Conservation (phyloP, 2,113 vertebrate genomes). For the Callorhinus ursinus region DNA sequence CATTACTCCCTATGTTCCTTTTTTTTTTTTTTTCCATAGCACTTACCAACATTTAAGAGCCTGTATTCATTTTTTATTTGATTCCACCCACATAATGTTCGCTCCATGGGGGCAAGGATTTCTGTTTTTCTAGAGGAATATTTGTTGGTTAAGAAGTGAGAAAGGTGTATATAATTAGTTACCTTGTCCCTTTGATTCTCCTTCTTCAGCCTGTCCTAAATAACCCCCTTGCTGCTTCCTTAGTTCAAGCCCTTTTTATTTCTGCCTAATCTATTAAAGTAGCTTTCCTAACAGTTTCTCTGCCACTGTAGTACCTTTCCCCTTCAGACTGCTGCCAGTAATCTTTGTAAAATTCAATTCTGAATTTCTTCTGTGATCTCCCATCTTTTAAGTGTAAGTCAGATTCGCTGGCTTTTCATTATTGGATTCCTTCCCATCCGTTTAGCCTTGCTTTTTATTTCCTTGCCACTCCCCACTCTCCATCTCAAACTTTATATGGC, state of each 20-base stretch:
- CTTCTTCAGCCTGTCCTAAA: not conserved
- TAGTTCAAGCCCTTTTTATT: not conserved
- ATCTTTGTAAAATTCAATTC: constrained; percentile 14
- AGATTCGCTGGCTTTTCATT: not conserved
- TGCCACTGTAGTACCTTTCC: not conserved
- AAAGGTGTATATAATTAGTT: not conserved
- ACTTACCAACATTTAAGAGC: not conserved
- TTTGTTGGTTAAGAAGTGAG: constrained; percentile 20
- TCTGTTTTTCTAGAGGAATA: not conserved
- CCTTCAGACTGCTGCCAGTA: not conserved
- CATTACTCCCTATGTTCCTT: not conserved
- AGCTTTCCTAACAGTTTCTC: not conserved
- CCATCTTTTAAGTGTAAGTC: not conserved
- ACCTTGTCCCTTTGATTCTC: not conserved
- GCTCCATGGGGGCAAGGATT: not conserved
- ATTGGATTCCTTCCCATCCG: not conserved
- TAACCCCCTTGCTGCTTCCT: not conserved
- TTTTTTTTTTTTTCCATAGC: not conserved
- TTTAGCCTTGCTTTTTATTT: not conserved
- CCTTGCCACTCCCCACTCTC: not conserved
- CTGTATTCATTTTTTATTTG: not conserved
- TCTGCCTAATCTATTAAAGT: not conserved
- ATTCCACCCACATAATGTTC: not conserved
- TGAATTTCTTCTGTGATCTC: not conserved
- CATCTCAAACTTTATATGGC: not conserved